Percentiles rank a stretch among this genome's conserved stretches.
Conservation (phyloP, 1,140 invertebrate genomes). For the Maniola jurtina region DNA sequence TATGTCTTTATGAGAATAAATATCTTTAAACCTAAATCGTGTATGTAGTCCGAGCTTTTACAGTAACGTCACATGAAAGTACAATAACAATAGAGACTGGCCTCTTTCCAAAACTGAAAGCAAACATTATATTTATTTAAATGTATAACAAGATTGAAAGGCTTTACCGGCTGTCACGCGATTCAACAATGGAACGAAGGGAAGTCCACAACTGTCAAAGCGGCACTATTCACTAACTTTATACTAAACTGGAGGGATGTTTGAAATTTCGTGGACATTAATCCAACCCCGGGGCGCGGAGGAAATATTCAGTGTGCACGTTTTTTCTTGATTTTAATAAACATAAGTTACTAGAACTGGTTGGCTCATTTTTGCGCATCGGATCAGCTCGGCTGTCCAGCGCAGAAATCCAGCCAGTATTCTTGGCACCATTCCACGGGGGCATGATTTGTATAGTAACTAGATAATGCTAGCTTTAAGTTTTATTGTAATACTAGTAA, state of each 20-base stretch:
- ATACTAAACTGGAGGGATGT: slow-evolving; percentile 23
- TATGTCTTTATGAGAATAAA: too few relatives aligned
- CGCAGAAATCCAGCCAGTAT: too few relatives aligned
- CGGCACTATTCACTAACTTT: slow-evolving; percentile 31
- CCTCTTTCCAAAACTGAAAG: slow-evolving; percentile 32
- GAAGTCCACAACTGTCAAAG: slow-evolving; percentile 43
- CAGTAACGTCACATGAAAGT: not conserved
- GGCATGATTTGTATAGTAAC: too few relatives aligned
- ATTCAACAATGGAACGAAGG: slow-evolving; percentile 36
- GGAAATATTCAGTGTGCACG: not conserved
- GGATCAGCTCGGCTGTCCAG: too few relatives aligned
- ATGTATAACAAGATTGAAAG: slow-evolving; percentile 31
- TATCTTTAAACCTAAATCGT: too few relatives aligned
- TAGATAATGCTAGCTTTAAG: too few relatives aligned
- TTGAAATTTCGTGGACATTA: slow-evolving; percentile 21
- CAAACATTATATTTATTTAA: slow-evolving; percentile 36
- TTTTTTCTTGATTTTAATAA: slow-evolving; percentile 10
- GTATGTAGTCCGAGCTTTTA: too few relatives aligned
- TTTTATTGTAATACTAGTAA: too few relatives aligned
- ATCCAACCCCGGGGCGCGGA: not conserved
- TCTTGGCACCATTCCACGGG: too few relatives aligned
- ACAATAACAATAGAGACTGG: slow-evolving; percentile 23
- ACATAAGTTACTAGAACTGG: not conserved
- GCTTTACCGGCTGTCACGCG: slow-evolving; percentile 34
- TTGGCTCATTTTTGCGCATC: too few relatives aligned